Evolutionary conservation across 2,888 invertebrate species (phyloP).

Genomic region (Ischnura elegans): DNA sequence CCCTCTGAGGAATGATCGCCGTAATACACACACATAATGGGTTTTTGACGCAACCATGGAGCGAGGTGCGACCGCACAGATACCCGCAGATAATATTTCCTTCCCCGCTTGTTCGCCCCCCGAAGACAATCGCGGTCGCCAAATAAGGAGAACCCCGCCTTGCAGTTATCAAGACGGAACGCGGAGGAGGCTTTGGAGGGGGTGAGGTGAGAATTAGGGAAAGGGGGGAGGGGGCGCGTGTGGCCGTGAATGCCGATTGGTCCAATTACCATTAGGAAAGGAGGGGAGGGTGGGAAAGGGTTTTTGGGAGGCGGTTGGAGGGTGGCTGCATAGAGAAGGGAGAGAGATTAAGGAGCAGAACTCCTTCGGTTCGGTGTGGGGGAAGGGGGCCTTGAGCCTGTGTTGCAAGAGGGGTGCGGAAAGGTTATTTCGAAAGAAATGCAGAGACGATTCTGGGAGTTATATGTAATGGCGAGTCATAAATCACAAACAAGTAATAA

Average conservation of each 20-base stretch:
- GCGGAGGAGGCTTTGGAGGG: background rate
- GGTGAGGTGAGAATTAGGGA: background rate
- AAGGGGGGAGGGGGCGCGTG: background rate
- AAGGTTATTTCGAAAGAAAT: background rate
- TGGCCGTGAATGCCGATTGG: constrained; percentile 29
- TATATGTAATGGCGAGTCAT: too few species aligned
- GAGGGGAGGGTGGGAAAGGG: background rate
- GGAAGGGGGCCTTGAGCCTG: background rate
- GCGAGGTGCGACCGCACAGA: background rate
- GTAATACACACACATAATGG: background rate
- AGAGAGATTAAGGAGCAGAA: background rate
- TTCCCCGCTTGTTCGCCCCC: background rate
- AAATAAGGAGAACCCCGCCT: background rate
- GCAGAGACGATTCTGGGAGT: background rate
- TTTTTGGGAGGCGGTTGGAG: background rate
- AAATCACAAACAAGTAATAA: too few species aligned
- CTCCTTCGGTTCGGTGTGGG: background rate
- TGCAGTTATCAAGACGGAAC: too few species aligned
- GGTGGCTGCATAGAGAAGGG: background rate
- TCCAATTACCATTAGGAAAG: constrained; percentile 25
- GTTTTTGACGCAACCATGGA: background rate
- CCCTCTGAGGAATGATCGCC: background rate
- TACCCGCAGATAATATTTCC: background rate
- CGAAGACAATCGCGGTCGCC: background rate
- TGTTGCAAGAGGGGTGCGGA: background rate